Percentiles rank a stretch among this genome's conserved stretches.
Evolutionary conservation across 2,888 invertebrate genomes (phyloP).

Genomic region (Embidobia sp.): DNA sequence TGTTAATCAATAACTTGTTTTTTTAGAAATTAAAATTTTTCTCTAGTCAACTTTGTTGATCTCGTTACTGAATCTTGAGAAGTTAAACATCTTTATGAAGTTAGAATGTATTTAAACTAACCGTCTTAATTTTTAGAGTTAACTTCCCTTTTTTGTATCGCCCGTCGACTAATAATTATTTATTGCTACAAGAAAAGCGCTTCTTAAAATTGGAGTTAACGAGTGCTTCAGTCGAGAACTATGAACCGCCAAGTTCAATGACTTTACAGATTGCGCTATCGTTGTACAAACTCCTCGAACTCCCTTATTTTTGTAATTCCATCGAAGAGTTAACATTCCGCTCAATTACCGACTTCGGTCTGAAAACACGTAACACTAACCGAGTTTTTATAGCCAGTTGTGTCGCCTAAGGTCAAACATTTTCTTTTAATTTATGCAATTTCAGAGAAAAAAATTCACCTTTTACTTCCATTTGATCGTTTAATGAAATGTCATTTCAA

Average conservation of each 20-base stretch:
- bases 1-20: slow-evolving; percentile 21
- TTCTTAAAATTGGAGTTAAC: slow-evolving; percentile 58
- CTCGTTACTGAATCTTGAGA: background rate
- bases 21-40: too few relatives aligned
- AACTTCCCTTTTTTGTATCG: slow-evolving; percentile 36
- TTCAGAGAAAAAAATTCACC: slow-evolving; percentile 1
- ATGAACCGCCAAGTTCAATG: slow-evolving; percentile 47
- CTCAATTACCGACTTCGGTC: slow-evolving; percentile 27
- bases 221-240: slow-evolving; percentile 32
- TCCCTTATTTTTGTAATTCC: slow-evolving; percentile 28
- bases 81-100: slow-evolving; percentile 33
- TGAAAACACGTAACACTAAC: slow-evolving; percentile 33
- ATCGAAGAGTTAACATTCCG: slow-evolving; percentile 33
- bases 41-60: slow-evolving; percentile 10
- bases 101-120: slow-evolving; percentile 41
- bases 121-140: slow-evolving; percentile 35
- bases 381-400: slow-evolving; percentile 17
- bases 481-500: too few relatives aligned
- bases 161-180: slow-evolving; percentile 55
- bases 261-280: slow-evolving; percentile 44
- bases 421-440: slow-evolving; percentile 34
- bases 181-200: slow-evolving; percentile 53
- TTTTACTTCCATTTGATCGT: background rate
- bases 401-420: slow-evolving; percentile 18
- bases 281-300: slow-evolving; percentile 28